Conservation (phyloP, 2,888 invertebrate genomes). For the Chloroclystis v-ata region DNA sequence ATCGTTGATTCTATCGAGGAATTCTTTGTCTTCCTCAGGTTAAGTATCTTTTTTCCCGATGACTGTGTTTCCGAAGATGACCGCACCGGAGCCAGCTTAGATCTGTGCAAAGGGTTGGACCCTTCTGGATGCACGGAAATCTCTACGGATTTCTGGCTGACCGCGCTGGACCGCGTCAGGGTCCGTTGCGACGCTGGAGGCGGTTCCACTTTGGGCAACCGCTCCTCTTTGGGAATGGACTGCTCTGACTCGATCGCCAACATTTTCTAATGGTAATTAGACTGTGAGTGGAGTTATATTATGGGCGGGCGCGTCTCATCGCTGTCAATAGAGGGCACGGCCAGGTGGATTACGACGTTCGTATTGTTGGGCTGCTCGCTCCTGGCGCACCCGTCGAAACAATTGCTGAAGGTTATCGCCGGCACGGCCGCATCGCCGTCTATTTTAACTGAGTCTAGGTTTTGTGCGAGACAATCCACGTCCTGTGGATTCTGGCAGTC, state of each 20-base stretch:
- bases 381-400: conserved; percentile 57
- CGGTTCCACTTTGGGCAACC: conserved; percentile 52
- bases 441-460: conserved; percentile 55
- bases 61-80: conserved; percentile 71
- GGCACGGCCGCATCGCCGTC: conserved; percentile 65
- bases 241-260: conserved; percentile 70
- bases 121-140: conserved; percentile 73
- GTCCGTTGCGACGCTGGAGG: conserved; percentile 64
- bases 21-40: conserved; percentile 71
- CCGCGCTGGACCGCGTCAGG: conserved; percentile 78
- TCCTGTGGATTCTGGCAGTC: conserved; percentile 41
- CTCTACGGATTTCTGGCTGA: conserved; percentile 80
- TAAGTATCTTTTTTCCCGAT: conserved; percentile 64
- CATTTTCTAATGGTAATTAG: conserved; percentile 44
- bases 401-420: conserved; percentile 72
- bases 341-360: conserved; percentile 57
- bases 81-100: conserved; percentile 67
- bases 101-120: conserved; percentile 66
- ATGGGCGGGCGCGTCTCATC: conserved; percentile 72
- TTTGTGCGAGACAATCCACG: conserved; percentile 59
- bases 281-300: conserved; percentile 47
- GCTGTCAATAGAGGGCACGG: conserved; percentile 68
- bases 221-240: conserved; percentile 56
- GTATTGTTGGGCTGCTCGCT: conserved; percentile 53
- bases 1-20: conserved; percentile 75